Evolutionary conservation across 2,797 vertebrate species (phyloP), one percentile per base, ranked within the genome.

Genomic region (Peromyscus eremicus): DNA sequence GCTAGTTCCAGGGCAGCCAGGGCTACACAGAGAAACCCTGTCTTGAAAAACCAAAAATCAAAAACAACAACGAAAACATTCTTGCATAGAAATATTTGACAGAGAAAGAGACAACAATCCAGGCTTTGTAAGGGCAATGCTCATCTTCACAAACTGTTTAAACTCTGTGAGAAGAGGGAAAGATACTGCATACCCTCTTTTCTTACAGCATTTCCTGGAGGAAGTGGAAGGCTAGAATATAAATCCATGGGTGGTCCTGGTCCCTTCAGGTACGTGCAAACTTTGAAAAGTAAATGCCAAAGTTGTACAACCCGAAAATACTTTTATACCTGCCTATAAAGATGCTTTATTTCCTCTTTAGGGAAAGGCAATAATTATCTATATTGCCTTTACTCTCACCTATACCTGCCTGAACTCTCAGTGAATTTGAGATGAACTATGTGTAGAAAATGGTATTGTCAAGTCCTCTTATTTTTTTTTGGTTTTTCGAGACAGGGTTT

Each of bases 361-460:
- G 37, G 49, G 60, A 92, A 93, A 66, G 25, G 71, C 84, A 92
- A 82, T 93, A 89, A 82, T 92, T 79, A 89, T 25, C 34, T 52
- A 52, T 52, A 52, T 52, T 52, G 52, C 52, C 52, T 52, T 52
- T 52, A 52, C 52, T 60, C 79, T 93, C 32, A 71, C 46, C 82
- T 64, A 73, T 0, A 66, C 66, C 23, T 43, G 40, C 10, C 6
- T 46, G 34, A 87, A 71, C 40, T 40, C 84, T 23, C 84, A 71
- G 76, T 5, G 76, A 93, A 80, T 68, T 60, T 52, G 70, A 55
- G 60, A 46, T n/a, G 14, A 81, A 55, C 34, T 40, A 40, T 1
- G 27, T 32, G 76, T 32, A 75, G 34, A 46, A 90, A 92, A 84
- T 4, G 7, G 6, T 49, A 49, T n/a, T 81, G 19, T 82, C 29